Evolutionary conservation across 2,888 invertebrate species (phyloP).

Genomic region (Euphydryas editha): DNA sequence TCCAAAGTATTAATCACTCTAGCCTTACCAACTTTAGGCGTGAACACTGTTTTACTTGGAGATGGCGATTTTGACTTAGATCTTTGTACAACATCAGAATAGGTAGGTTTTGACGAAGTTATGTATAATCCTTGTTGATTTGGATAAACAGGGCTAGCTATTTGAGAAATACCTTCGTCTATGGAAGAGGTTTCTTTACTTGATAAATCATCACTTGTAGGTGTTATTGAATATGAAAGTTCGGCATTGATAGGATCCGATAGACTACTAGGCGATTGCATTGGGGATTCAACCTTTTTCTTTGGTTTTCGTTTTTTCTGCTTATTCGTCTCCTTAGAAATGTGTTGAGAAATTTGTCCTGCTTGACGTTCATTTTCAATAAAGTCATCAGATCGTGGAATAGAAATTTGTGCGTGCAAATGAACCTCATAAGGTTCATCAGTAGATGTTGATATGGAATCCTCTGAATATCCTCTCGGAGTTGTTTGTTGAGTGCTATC

Average conservation of each 20-base stretch:
- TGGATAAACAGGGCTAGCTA: slow-evolving; percentile 59
- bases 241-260: slow-evolving; percentile 80
- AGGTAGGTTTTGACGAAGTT: slow-evolving; percentile 62
- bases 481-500: slow-evolving; percentile 79
- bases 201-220: slow-evolving; percentile 75
- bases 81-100: slow-evolving; percentile 78
- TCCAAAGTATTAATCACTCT: slow-evolving; percentile 67
- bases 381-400: slow-evolving; percentile 75
- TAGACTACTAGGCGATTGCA: slow-evolving; percentile 74
- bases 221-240: slow-evolving; percentile 71
- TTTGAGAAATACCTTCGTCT: slow-evolving; percentile 77
- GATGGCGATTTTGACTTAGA: slow-evolving; percentile 80
- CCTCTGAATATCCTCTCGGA: slow-evolving; percentile 82
- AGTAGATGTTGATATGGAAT: slow-evolving; percentile 77
- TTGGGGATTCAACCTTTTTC: slow-evolving; percentile 68
- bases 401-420: slow-evolving; percentile 82
- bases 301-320: slow-evolving; percentile 71
- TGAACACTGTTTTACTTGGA: slow-evolving; percentile 62
- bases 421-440: slow-evolving; percentile 85
- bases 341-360: slow-evolving; percentile 59
- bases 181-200: slow-evolving; percentile 70
- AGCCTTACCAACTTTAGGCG: slow-evolving; percentile 64
- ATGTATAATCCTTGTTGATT: slow-evolving; percentile 46
- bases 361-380: slow-evolving; percentile 68
- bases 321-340: slow-evolving; percentile 66